Conservation (phyloP, 1,140 invertebrate species). For the Stratiolaelaps scimitus region DNA sequence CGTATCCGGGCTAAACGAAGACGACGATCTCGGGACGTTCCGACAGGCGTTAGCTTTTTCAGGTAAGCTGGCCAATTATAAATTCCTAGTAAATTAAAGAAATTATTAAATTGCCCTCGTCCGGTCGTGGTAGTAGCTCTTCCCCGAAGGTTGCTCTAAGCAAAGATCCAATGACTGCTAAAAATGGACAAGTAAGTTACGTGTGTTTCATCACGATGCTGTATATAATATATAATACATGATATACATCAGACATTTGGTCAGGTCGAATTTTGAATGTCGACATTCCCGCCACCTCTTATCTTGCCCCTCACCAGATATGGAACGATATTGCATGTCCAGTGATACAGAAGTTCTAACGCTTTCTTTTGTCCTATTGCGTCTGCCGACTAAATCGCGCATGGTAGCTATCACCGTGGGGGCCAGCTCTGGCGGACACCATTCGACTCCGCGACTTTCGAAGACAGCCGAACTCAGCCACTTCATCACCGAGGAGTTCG, state of each 20-base stretch:
- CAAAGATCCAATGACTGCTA: too few relatives aligned
- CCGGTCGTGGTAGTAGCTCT: neutral
- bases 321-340: constrained; percentile 27
- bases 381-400: constrained; percentile 16
- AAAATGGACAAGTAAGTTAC: too few relatives aligned
- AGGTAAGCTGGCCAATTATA: constrained; percentile 37
- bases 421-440: constrained; percentile 12
- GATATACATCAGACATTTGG: too few relatives aligned
- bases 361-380: neutral
- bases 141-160: neutral
- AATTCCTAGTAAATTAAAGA: too few relatives aligned
- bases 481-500: constrained; percentile 62
- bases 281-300: too few relatives aligned
- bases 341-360: neutral
- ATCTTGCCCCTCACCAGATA: too few relatives aligned
- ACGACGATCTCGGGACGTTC: constrained; percentile 55
- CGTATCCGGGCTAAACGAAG: constrained; percentile 30
- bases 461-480: constrained; percentile 52
- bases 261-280: too few relatives aligned
- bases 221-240: too few relatives aligned
- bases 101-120: too few relatives aligned
- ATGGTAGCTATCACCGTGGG: constrained; percentile 14
- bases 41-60: constrained; percentile 58
- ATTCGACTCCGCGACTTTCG: neutral
- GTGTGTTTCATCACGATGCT: too few relatives aligned